Conservation (phyloP, 2,888 invertebrate genomes). For the Campoplex nolae region DNA sequence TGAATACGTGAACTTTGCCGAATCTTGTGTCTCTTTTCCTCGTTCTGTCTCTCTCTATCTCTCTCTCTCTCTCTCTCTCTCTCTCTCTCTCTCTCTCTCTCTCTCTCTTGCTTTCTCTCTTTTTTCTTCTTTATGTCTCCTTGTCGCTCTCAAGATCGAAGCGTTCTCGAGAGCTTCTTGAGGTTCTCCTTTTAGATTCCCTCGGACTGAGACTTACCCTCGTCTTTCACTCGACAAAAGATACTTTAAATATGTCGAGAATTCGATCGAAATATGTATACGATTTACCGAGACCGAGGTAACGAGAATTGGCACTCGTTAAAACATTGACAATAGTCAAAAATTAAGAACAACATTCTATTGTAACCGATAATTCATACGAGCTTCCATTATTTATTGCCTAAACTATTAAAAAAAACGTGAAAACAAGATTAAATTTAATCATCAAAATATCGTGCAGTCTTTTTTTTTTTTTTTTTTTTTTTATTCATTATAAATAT, state of each 20-base stretch:
- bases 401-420: not conserved
- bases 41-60: not conserved
- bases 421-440: not conserved
- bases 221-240: not conserved
- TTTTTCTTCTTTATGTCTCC: not conserved
- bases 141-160: conserved; percentile 22
- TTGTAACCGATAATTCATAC: not conserved
- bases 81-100: not conserved
- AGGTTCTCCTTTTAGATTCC: conserved; percentile 30
- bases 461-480: not conserved
- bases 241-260: conserved; percentile 10
- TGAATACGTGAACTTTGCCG: conserved; percentile 31
- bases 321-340: not conserved
- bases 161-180: conserved; percentile 34
- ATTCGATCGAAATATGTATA: conserved; percentile 14
- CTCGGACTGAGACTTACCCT: conserved; percentile 6
- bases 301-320: not conserved
- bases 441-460: not conserved
- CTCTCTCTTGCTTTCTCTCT: not conserved
- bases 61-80: not conserved
- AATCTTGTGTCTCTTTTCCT: conserved; percentile 6
- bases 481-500: not conserved
- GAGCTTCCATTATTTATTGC: not conserved
- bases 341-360: not conserved
- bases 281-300: not conserved